A percentile compares a stretch with the other conserved stretches of the same genome.
These are phyloP conservation scores for Triplophysa rosa DNA, from an alignment of 2,113 vertebrate genomes.

Conservation along the genomic window DNA sequence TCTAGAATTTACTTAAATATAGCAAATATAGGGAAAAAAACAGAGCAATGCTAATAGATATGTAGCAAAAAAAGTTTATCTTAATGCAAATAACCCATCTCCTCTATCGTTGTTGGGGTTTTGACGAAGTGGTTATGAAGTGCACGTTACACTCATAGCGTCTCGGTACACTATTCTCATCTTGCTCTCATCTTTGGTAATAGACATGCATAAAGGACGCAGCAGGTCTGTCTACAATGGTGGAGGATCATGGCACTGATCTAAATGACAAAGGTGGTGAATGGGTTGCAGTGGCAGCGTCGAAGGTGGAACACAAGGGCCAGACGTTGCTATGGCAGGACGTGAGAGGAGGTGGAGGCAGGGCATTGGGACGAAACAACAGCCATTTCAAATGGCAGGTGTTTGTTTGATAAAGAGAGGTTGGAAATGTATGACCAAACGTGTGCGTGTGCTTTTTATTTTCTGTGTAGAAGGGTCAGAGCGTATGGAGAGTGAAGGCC, in stretches of 20 bases:
- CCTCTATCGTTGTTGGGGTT: conserved; percentile 23
- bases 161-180: conserved; percentile 35
- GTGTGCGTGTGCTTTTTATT: neutral
- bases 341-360: conserved; percentile 35
- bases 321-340: conserved; percentile 72
- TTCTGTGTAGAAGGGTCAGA: neutral
- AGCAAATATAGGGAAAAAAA: neutral
- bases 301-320: conserved; percentile 48
- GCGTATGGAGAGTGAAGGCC: neutral
- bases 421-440: neutral
- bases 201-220: conserved; percentile 58
- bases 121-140: conserved; percentile 46
- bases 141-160: conserved; percentile 34
- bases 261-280: conserved; percentile 75
- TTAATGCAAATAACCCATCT: conserved; percentile 44
- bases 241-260: conserved; percentile 64
- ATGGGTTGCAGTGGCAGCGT: conserved; percentile 60
- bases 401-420: conserved; percentile 11
- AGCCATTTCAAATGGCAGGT: conserved; percentile 18
- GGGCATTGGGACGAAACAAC: conserved; percentile 34
- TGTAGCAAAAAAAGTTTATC: neutral
- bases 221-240: conserved; percentile 55
- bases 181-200: conserved; percentile 48
- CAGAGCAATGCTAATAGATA: too few species aligned
- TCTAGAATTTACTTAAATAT: neutral